Conservation (phyloP, 2,113 vertebrate genomes). For the Steatornis caripensis region DNA sequence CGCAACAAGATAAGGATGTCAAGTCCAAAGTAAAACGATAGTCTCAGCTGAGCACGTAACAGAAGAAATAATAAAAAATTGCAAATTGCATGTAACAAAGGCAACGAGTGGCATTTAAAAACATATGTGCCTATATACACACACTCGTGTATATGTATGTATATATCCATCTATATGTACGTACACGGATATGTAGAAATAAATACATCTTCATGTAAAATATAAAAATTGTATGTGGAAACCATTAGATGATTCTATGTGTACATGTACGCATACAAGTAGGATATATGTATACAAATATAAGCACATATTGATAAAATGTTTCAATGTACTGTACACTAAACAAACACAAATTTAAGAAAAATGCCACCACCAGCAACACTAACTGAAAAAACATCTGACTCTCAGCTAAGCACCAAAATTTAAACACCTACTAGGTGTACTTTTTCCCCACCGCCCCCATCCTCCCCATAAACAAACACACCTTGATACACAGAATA, state of each 20-base stretch:
- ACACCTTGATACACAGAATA: not conserved
- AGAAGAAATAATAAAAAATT: not conserved
- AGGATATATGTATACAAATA: not conserved
- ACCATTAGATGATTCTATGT: too few species aligned
- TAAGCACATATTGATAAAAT: not conserved
- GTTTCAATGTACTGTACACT: not conserved
- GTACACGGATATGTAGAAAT: not conserved
- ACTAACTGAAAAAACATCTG: not conserved
- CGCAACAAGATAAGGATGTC: not conserved
- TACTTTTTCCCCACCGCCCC: not conserved
- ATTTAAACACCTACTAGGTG: not conserved
- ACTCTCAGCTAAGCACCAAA: not conserved
- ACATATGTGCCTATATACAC: not conserved
- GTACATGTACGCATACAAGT: not conserved
- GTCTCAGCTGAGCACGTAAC: accelerated
- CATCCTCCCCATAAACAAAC: not conserved
- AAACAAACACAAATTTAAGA: not conserved
- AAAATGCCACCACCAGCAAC: not conserved
- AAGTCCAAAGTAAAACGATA: not conserved
- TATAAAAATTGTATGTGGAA: not conserved
- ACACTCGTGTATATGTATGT: not conserved
- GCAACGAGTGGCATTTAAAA: not conserved
- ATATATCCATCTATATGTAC: not conserved
- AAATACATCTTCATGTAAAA: not conserved
- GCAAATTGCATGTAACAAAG: not conserved